Evolutionary conservation across 2,113 vertebrate species (phyloP), one percentile per base, ranked within the genome.

Genomic region (Craseonycteris thonglongyai): DNA sequence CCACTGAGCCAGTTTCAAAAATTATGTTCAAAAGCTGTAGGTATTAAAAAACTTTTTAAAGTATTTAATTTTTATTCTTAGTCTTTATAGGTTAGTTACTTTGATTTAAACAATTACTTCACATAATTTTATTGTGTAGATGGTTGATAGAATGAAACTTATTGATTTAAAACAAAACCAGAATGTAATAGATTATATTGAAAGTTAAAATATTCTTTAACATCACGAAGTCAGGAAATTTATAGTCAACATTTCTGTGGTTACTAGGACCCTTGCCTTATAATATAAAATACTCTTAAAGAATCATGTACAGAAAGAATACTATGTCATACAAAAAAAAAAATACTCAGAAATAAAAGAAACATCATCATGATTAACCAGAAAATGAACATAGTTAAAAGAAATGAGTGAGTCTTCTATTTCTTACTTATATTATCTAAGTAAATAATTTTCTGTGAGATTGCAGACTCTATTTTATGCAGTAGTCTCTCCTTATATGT

Each of bases 1-100:
- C 47, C 54, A 69, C 26, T 94, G 58, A 95, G 85, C 56, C n/a
- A 93, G 56, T 95, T 96, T 95, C 30, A 88, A 81, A 95, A 96
- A 84, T 69, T 16, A 40, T 68, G 10, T 85, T 95, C 51, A 72
- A 69, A 96, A 93, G 14, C 30, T 88, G 3, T 45, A 83, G 35
- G 15, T 79, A 58, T 90, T 84, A 3, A 80, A 96, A 91, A 58
- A 63, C 42, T 74, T 6, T 76, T 75, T 78, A 35, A 59, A 90
- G 9, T 40, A 79, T 86, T 91, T 71, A 14, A 76, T 88, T 49
- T 91, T 26, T 89, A 1, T 95, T 35, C 18, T 88, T 97, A 66
- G 19, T 87, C 15, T 91, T 81, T 30, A 75, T 80, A 68, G 72
- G 2, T 66, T 94, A 68, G 79, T 97, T 85, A 88, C 28, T 93